Conservation (phyloP, 2,797 vertebrate species). For the Ctenochaetus hawaiiensis region DNA sequence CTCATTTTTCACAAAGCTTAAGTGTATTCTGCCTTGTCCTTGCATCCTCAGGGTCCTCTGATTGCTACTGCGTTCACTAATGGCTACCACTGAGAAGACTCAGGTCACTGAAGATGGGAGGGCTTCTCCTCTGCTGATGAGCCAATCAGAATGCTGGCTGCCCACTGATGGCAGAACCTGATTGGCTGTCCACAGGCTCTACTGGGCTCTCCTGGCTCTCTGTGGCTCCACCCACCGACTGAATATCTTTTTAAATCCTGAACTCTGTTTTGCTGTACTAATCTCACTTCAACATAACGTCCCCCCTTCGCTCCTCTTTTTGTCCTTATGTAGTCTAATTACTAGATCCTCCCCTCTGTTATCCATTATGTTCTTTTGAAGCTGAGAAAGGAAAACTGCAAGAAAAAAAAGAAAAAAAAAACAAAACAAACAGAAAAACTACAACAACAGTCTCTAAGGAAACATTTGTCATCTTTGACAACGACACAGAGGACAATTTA, state of each 20-base stretch:
- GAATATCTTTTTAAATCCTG: conserved; percentile 84
- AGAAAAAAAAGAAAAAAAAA: conserved; percentile 63
- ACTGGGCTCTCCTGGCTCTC: conserved; percentile 63
- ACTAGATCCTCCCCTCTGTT: conserved; percentile 47
- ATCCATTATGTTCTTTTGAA: conserved; percentile 60
- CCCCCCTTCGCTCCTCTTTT: conserved; percentile 64
- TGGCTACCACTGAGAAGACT: conserved; percentile 95
- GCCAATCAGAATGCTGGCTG: conserved; percentile 82
- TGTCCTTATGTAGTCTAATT: conserved; percentile 72
- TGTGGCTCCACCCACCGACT: conserved; percentile 82
- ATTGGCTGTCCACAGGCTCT: conserved; percentile 76
- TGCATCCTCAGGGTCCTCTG: conserved; percentile 90
- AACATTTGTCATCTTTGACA: conserved; percentile 69
- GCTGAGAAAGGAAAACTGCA: conserved; percentile 72
- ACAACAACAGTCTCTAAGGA: conserved; percentile 39
- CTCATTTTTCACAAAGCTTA: conserved; percentile 21
- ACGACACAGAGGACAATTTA: conserved; percentile 71
- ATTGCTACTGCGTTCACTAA: conserved; percentile 99
- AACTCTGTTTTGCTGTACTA: conserved; percentile 84
- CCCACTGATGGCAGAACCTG: conserved; percentile 75
- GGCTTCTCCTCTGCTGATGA: conserved; percentile 77
- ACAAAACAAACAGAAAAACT: conserved; percentile 19
- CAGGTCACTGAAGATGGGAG: conserved; percentile 75
- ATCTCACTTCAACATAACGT: conserved; percentile 83
- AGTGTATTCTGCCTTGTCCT: conserved; percentile 23